Percentiles rank a stretch among this genome's conserved stretches.
These are phyloP conservation scores for Falco punctatus DNA, from an alignment of 2,113 vertebrate genomes.

Conservation along the genomic window DNA sequence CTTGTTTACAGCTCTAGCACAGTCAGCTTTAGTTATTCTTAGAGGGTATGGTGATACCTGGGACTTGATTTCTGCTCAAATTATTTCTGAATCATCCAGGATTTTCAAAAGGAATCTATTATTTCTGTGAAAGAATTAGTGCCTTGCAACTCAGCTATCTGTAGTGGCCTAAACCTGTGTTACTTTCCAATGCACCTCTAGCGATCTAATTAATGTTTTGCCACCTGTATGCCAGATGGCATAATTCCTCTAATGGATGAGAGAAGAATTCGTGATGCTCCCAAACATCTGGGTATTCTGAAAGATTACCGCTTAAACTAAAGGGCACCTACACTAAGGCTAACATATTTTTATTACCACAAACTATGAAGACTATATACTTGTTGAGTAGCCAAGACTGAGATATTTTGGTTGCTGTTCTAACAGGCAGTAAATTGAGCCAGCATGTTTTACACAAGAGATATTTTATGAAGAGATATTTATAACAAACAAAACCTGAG, in stretches of 20 bases:
- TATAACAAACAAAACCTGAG: not conserved
- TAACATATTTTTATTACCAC: constrained; percentile 19
- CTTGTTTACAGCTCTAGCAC: not conserved
- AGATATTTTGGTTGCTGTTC: constrained; percentile 18
- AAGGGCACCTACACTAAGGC: not conserved
- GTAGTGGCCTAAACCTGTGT: not conserved
- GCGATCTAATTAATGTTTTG: not conserved
- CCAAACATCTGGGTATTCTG: not conserved
- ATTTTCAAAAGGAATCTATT: not conserved
- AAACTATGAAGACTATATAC: constrained; percentile 8
- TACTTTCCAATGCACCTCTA: not conserved
- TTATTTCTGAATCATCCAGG: not conserved
- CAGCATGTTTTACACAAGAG: not conserved
- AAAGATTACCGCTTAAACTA: constrained; percentile 28
- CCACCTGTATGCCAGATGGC: not conserved
- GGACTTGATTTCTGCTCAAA: not conserved
- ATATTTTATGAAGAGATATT: constrained; percentile 7
- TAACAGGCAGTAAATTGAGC: constrained; percentile 29
- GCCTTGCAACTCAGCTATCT: not conserved
- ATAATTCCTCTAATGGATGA: not conserved
- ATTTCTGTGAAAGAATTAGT: not conserved
- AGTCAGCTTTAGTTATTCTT: not conserved
- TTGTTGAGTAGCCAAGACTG: not conserved
- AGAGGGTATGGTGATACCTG: not conserved
- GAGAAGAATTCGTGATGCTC: not conserved